These are phyloP conservation scores for Thunnus albacares DNA, from an alignment of 2,797 vertebrate genomes.

Conservation along the genomic window DNA sequence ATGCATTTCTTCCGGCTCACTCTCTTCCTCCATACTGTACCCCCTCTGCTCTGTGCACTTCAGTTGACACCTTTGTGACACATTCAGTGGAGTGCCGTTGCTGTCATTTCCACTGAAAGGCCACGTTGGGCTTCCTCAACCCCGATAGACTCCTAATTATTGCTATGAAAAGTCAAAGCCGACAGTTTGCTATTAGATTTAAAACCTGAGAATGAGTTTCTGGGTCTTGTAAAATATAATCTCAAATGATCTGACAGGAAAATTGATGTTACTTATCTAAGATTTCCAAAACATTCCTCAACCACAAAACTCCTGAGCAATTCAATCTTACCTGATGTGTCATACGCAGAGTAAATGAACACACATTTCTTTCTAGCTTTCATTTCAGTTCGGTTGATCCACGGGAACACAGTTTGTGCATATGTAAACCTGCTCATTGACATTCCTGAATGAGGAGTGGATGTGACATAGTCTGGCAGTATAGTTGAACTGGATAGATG, in stretches of 20 bases:
- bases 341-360: not conserved
- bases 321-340: conserved; percentile 46
- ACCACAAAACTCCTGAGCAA: not conserved
- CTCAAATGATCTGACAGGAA: not conserved
- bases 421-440: conserved; percentile 60
- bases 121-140: not conserved
- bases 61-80: conserved; percentile 59
- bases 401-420: not conserved
- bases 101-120: conserved; percentile 32
- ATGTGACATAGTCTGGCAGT: not conserved
- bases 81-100: conserved; percentile 50
- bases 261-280: not conserved
- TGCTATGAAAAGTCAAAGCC: not conserved
- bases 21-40: not conserved
- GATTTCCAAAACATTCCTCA: not conserved
- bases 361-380: conserved; percentile 27
- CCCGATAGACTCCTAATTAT: not conserved
- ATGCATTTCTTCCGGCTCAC: conserved; percentile 27
- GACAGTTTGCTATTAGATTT: not conserved
- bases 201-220: not conserved
- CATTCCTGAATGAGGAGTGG: conserved; percentile 77
- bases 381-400: not conserved
- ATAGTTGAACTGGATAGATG: not conserved
- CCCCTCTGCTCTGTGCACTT: conserved; percentile 20
- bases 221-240: not conserved